A percentile compares a stretch with the other conserved stretches of the same genome.
Evolutionary conservation across 2,888 invertebrate genomes (phyloP).

Genomic region (Drosophila austrosaltans): DNA sequence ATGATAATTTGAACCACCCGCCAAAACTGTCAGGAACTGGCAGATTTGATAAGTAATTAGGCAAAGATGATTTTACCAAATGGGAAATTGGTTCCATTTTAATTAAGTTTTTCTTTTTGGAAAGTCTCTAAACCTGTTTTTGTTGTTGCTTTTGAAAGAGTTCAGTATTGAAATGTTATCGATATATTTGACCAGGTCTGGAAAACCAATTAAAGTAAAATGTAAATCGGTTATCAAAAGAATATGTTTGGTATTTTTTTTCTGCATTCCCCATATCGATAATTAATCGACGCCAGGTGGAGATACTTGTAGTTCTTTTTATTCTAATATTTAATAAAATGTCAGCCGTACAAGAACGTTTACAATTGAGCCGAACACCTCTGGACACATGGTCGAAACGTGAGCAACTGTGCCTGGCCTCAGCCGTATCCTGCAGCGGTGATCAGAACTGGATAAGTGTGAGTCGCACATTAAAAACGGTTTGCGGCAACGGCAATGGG

Average conservation of each 20-base stretch:
- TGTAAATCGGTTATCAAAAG: neutral
- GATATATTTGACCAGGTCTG: neutral
- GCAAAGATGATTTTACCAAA: conserved; percentile 90
- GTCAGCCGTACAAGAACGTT: conserved; percentile 68
- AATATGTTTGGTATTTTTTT: neutral
- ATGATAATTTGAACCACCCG: conserved; percentile 93
- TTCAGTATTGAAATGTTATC: neutral
- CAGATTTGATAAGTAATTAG: conserved; percentile 92
- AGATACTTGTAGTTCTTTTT: neutral
- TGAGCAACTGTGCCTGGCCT: conserved; percentile 93
- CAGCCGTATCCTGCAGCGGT: conserved; percentile 95
- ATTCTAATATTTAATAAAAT: conserved; percentile 8
- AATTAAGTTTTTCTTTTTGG: conserved; percentile 14
- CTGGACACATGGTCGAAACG: conserved; percentile 93
- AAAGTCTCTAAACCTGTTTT: conserved; percentile 34
- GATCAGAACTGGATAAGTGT: conserved; percentile 90
- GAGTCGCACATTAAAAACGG: conserved; percentile 86
- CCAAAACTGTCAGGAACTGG: conserved; percentile 93
- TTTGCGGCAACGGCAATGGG: conserved; percentile 84
- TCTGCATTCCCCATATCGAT: neutral
- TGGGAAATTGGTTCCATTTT: conserved; percentile 90
- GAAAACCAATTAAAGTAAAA: neutral
- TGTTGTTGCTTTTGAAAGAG: conserved; percentile 30
- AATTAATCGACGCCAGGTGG: neutral
- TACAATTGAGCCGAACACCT: conserved; percentile 87